Evolutionary conservation across 2,113 vertebrate species (phyloP).

Genomic region (Menura novaehollandiae): DNA sequence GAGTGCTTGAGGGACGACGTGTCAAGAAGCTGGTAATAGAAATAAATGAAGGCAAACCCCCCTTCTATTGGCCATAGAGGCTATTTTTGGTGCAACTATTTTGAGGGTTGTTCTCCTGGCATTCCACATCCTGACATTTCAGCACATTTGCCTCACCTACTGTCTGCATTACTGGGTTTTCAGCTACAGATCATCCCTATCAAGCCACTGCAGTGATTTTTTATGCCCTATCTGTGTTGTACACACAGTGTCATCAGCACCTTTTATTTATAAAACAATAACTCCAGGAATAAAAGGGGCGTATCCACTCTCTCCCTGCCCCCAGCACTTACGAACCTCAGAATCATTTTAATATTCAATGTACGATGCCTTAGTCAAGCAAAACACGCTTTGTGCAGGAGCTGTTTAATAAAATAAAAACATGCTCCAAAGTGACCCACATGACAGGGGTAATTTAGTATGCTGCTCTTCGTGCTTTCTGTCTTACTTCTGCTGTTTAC

Average conservation of each 20-base stretch:
- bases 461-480: slow-evolving; percentile 51
- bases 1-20: background rate
- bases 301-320: background rate
- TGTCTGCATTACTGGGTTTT: slow-evolving; percentile 67
- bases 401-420: slow-evolving; percentile 58
- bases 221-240: slow-evolving; percentile 33
- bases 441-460: slow-evolving; percentile 46
- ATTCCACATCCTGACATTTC: slow-evolving; percentile 70
- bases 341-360: slow-evolving; percentile 14
- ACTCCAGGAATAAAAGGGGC: slow-evolving; percentile 20
- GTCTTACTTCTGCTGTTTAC: background rate
- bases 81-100: slow-evolving; percentile 72
- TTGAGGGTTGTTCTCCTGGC: slow-evolving; percentile 66
- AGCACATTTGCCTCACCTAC: slow-evolving; percentile 70
- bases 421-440: slow-evolving; percentile 55
- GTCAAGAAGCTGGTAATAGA: slow-evolving; percentile 52
- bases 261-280: slow-evolving; percentile 55
- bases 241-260: slow-evolving; percentile 20
- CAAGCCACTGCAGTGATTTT: slow-evolving; percentile 59
- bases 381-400: slow-evolving; percentile 40
- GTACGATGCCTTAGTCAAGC: background rate
- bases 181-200: slow-evolving; percentile 67
- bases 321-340: background rate
- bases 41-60: slow-evolving; percentile 39
- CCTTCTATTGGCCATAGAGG: slow-evolving; percentile 1